These are phyloP conservation scores for Zeuzera pyrina DNA, from an alignment of 2,888 invertebrate genomes.

Conservation along the genomic window DNA sequence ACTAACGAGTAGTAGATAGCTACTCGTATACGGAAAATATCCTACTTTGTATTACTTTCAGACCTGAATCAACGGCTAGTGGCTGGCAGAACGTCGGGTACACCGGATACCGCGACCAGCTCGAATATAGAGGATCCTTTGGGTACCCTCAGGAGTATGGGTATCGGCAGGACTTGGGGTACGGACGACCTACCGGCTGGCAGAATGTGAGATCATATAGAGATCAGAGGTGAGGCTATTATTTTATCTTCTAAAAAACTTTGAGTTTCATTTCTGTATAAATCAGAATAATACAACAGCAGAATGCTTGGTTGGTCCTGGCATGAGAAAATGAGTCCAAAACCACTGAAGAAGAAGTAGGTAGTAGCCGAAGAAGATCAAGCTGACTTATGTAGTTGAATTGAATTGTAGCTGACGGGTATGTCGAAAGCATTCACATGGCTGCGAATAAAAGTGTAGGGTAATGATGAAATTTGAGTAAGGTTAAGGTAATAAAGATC, in stretches of 20 bases:
- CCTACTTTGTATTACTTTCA: slow-evolving; percentile 16
- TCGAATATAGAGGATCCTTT: slow-evolving; percentile 21
- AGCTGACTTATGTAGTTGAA: too few relatives aligned
- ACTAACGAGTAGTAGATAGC: too few relatives aligned
- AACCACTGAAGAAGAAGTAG: too few relatives aligned
- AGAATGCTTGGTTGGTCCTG: background rate
- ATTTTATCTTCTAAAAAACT: background rate
- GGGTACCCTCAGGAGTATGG: slow-evolving; percentile 23
- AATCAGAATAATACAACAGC: background rate
- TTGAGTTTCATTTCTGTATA: too few relatives aligned
- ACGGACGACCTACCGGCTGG: slow-evolving; percentile 47
- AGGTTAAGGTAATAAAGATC: too few relatives aligned
- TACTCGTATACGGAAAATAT: too few relatives aligned
- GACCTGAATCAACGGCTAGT: slow-evolving; percentile 31
- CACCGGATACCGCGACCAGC: slow-evolving; percentile 21
- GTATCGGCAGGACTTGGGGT: slow-evolving; percentile 22
- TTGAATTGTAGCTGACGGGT: too few relatives aligned
- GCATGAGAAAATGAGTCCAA: too few relatives aligned
- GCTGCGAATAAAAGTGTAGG: too few relatives aligned
- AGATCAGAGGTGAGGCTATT: slow-evolving; percentile 40
- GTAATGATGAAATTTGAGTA: too few relatives aligned
- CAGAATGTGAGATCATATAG: slow-evolving; percentile 56
- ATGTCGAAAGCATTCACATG: too few relatives aligned
- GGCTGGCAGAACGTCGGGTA: slow-evolving; percentile 40
- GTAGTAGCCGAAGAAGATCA: too few relatives aligned